These are phyloP conservation scores for Trissonchulus sp. DNA, from an alignment of 2,888 invertebrate genomes.

Conservation along the genomic window DNA sequence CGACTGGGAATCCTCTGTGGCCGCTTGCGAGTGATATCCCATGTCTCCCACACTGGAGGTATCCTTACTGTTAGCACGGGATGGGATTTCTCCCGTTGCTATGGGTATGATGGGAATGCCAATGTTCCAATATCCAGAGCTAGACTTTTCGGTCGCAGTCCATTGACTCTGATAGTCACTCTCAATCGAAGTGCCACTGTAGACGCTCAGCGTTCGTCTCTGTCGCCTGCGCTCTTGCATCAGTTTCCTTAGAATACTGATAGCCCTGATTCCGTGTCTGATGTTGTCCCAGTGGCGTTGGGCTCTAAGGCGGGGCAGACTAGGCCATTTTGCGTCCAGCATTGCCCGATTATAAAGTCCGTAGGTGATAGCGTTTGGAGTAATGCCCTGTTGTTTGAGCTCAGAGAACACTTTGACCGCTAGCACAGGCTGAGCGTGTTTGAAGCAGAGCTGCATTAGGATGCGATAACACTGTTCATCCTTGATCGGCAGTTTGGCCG, in stretches of 20 bases:
- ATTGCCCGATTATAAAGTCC: slow-evolving; percentile 77
- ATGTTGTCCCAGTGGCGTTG: slow-evolving; percentile 87
- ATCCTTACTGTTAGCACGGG: background rate
- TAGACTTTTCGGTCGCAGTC: background rate
- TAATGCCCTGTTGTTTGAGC: slow-evolving; percentile 85
- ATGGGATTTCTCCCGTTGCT: background rate
- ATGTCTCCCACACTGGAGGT: background rate
- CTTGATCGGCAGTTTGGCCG: slow-evolving; percentile 63
- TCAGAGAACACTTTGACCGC: slow-evolving; percentile 76
- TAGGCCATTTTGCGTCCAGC: slow-evolving; percentile 89
- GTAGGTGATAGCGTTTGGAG: slow-evolving; percentile 95
- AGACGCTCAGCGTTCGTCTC: slow-evolving; percentile 7
- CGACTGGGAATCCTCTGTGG: background rate
- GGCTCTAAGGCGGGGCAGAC: slow-evolving; percentile 65
- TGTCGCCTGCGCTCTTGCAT: slow-evolving; percentile 4
- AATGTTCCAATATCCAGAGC: too few species aligned
- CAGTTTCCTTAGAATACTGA: background rate
- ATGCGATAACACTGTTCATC: slow-evolving; percentile 78
- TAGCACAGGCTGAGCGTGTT: slow-evolving; percentile 82
- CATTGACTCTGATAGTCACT: background rate
- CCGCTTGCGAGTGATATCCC: background rate
- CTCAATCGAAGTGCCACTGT: slow-evolving; percentile 14
- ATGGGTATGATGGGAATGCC: background rate
- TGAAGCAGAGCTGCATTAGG: slow-evolving; percentile 96
- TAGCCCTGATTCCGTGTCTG: slow-evolving; percentile 80